Percentiles rank a stretch among this genome's conserved stretches.
These are phyloP conservation scores for Ramphastos sulfuratus DNA, from an alignment of 2,113 vertebrate genomes.

Conservation along the genomic window DNA sequence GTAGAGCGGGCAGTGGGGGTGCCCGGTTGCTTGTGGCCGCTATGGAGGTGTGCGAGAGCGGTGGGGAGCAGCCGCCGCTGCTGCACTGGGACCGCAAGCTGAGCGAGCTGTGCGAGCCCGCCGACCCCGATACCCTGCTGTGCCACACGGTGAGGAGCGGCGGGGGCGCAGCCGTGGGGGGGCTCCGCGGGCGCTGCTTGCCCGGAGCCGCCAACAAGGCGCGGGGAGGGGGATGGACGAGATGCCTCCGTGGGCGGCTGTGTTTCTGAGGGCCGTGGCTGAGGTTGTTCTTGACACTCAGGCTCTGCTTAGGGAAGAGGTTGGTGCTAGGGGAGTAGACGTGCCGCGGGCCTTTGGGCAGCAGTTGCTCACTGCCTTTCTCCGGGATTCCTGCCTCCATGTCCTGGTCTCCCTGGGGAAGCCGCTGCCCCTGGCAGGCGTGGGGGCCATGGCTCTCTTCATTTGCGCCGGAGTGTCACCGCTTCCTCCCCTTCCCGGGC, in stretches of 20 bases:
- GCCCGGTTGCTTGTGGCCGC: background rate
- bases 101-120: conserved; percentile 92
- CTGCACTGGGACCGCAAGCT: conserved; percentile 93
- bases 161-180: background rate
- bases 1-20: background rate
- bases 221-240: too few species aligned
- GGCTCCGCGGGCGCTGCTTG: background rate
- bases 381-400: too few species aligned
- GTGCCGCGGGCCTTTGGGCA: too few species aligned
- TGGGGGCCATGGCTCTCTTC: background rate
- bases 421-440: too few species aligned
- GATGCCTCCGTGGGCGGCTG: background rate
- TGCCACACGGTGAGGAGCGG: conserved; percentile 86
- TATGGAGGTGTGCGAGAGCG: conserved; percentile 90
- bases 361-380: background rate
- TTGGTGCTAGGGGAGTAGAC: background rate
- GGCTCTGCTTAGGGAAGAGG: background rate
- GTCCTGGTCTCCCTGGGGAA: background rate
- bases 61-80: conserved; percentile 74
- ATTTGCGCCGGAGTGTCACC: background rate
- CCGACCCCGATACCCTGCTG: conserved; percentile 83
- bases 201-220: background rate
- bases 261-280: background rate
- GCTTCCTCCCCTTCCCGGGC: accelerated
- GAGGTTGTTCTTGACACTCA: too few species aligned